Base-by-base conservation (phyloP, 2,888 invertebrate species). In the Podabrus alpinus region DNA sequence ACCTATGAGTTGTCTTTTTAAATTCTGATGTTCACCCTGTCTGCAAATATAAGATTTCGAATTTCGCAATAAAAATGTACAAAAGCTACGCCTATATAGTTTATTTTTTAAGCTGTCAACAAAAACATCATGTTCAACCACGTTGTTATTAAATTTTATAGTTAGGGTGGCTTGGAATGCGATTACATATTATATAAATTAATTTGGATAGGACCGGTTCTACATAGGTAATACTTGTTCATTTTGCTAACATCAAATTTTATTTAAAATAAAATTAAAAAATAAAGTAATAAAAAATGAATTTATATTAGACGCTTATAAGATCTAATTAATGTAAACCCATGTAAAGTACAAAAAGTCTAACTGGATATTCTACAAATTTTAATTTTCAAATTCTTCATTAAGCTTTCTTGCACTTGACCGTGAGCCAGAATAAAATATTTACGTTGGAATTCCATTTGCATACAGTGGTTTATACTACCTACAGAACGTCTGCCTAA, bases 361-460 rank as follows among this genome's bases (percentile, higher is more conserved):
- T 1, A 45, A 1, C 5, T 45, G n/a, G 3, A 29, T n/a, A n/a
- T 29, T 29, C 10, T 29, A 4, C n/a, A 29, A 29, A 29, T n/a
- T n/a, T n/a, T 45, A n/a, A 62, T 19, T 19, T 19, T 13, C 19
- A 64, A 21, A n/a, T 64, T 64, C 62, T 19, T 16, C 11, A 19
- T 10, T 19, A 19, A 10, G 13, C 13, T 16, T 19, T n/a, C 21
- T 64, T 64, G 62, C 5, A 64, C 62, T 64, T 64, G 16, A 64
- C 62, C 62, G 62, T 64, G 62, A 64, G 62, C 19, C 21, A 19
- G 21, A 64, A 17, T 64, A 21, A 64, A 64, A 64, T 64, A 64
- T 62, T 62, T 62, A 64, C 17, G 62, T 64, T 64, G 62, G 62
- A 64, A 64, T 64, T 62, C 21, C 17, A 64, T 64, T 64, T 64